Conservation (phyloP, 2,888 invertebrate species). For the Lamellibrachia columna region DNA sequence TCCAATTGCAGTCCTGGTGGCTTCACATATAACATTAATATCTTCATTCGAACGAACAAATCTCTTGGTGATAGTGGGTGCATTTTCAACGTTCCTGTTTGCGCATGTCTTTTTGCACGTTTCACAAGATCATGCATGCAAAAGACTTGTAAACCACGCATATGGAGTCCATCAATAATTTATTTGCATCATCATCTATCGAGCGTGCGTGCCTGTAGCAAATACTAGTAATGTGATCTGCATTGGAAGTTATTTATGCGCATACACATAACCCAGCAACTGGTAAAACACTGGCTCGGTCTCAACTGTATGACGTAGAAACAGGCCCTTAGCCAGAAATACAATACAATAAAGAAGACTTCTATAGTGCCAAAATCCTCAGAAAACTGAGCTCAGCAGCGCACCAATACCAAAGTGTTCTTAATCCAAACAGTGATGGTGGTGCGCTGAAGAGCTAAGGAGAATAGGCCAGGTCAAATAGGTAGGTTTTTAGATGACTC, state of each 20-base stretch:
- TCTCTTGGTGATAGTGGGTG: not conserved
- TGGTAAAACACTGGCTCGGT: not conserved
- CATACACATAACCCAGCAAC: not conserved
- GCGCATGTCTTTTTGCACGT: not conserved
- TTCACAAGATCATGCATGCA: not conserved
- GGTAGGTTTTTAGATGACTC: too few relatives aligned
- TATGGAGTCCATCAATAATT: not conserved
- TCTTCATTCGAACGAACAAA: not conserved
- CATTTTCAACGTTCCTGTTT: not conserved
- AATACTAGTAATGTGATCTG: not conserved
- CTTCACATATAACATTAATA: not conserved
- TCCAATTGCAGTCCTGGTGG: too few relatives aligned
- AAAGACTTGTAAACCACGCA: not conserved
- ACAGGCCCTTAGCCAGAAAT: too few relatives aligned
- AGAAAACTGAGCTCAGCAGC: too few relatives aligned
- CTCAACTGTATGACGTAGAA: not conserved
- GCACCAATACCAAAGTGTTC: too few relatives aligned
- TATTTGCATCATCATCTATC: not conserved
- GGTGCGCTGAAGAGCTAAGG: too few relatives aligned
- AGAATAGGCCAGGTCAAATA: too few relatives aligned
- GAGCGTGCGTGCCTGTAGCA: not conserved
- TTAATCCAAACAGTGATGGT: too few relatives aligned
- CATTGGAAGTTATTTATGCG: not conserved
- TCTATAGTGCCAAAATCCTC: too few relatives aligned
- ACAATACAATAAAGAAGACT: too few relatives aligned